Percentiles rank a stretch among this genome's conserved stretches.
These are phyloP conservation scores for Nyctalus aviator DNA, from an alignment of 2,797 vertebrate genomes.

Conservation along the genomic window DNA sequence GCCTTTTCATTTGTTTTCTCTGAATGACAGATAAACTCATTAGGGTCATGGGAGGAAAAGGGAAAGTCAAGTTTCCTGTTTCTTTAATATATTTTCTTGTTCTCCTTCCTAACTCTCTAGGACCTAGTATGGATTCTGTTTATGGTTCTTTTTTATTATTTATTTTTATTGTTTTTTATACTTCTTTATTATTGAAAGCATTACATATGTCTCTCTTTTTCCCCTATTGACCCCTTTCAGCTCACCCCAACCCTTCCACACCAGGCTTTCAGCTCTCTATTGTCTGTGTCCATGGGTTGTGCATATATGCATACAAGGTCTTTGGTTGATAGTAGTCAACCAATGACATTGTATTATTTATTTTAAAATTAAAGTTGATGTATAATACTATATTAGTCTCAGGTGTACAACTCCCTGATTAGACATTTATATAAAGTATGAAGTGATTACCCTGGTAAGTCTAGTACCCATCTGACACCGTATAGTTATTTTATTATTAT, in stretches of 20 bases:
- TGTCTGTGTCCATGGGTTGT: too few species aligned
- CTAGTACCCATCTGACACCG: background rate
- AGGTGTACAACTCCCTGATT: background rate
- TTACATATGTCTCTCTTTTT: too few species aligned
- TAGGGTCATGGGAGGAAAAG: conserved; percentile 10
- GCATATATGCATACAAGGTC: too few species aligned
- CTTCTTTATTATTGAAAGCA: background rate
- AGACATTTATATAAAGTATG: background rate
- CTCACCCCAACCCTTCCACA: too few species aligned
- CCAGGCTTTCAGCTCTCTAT: too few species aligned
- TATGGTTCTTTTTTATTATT: background rate
- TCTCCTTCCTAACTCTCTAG: background rate
- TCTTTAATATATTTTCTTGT: conserved; percentile 32
- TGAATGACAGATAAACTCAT: background rate
- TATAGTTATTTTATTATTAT: background rate
- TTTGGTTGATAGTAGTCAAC: too few species aligned
- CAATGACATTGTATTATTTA: background rate
- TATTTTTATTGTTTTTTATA: background rate
- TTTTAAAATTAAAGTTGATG: background rate
- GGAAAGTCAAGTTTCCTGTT: background rate
- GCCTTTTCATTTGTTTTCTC: conserved; percentile 41
- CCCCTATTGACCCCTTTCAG: too few species aligned
- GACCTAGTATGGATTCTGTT: background rate
- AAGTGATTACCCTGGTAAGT: background rate
- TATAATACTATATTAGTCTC: background rate